Evolutionary conservation across 2,888 invertebrate species (phyloP).

Genomic region (Hymenopus coronatus): DNA sequence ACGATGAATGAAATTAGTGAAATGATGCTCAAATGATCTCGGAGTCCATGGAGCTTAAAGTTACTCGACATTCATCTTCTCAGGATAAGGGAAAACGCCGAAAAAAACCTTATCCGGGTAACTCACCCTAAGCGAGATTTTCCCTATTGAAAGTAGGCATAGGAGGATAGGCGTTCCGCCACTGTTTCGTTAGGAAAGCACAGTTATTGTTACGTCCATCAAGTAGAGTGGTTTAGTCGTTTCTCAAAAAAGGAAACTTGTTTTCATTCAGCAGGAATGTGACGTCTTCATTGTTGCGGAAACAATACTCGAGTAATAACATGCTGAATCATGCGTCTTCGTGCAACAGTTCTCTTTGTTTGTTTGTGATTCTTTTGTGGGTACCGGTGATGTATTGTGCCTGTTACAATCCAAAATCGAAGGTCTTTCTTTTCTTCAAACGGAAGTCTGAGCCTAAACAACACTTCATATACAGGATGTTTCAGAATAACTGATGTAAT

Average conservation of each 20-base stretch:
- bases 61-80: too few species aligned
- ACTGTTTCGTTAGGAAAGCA: background rate
- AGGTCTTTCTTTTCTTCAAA: background rate
- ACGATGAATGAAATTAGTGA: too few species aligned
- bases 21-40: too few species aligned
- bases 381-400: background rate
- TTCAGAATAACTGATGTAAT: too few species aligned
- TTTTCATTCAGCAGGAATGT: background rate
- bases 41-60: too few species aligned
- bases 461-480: too few species aligned
- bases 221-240: background rate
- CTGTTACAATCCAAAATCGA: background rate
- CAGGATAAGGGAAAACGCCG: too few species aligned
- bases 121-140: too few species aligned
- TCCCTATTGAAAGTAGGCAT: background rate
- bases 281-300: slow-evolving; percentile 6
- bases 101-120: too few species aligned
- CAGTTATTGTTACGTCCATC: background rate
- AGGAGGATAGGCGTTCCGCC: background rate
- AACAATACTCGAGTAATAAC: background rate
- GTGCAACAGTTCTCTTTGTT: background rate
- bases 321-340: background rate
- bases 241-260: slow-evolving; percentile 19
- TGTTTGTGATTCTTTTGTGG: background rate
- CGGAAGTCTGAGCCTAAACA: background rate